Percentiles rank a stretch among this genome's conserved stretches.
Conservation (phyloP, 1,140 invertebrate species). For the Proales similis region DNA sequence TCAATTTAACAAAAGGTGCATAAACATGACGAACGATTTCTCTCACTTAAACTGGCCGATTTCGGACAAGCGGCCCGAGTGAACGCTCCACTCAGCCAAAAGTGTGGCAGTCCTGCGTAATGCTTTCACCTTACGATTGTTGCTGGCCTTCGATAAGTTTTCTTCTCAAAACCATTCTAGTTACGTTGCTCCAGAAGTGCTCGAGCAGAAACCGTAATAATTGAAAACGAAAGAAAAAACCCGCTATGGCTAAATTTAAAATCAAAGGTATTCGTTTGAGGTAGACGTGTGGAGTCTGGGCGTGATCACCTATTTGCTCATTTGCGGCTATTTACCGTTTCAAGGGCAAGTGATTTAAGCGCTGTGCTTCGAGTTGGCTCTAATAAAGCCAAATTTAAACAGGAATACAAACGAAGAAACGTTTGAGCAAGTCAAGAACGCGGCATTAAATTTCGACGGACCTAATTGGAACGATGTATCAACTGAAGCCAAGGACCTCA, state of each 20-base stretch:
- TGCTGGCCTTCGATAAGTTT: slow-evolving; percentile 42
- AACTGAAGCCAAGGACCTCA: background rate
- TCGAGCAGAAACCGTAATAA: slow-evolving; percentile 38
- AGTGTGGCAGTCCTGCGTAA: slow-evolving; percentile 38
- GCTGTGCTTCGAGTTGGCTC: slow-evolving; percentile 4
- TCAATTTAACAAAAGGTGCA: background rate
- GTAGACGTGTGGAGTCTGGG: slow-evolving; percentile 43
- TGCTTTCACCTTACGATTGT: slow-evolving; percentile 40
- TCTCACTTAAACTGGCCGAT: slow-evolving; percentile 54
- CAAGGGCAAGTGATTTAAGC: slow-evolving; percentile 38
- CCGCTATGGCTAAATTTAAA: background rate
- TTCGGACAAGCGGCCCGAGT: slow-evolving; percentile 49
- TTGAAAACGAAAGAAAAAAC: slow-evolving; percentile 40
- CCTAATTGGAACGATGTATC: slow-evolving; percentile 9
- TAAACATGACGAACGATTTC: slow-evolving; percentile 40
- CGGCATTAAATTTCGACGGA: background rate
- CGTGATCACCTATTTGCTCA: slow-evolving; percentile 40
- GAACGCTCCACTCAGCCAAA: background rate
- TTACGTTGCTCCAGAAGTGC: slow-evolving; percentile 21
- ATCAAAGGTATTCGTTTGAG: slow-evolving; percentile 41
- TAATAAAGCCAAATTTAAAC: background rate
- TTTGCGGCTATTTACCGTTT: slow-evolving; percentile 43
- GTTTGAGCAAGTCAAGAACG: background rate
- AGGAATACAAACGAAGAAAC: slow-evolving; percentile 28
- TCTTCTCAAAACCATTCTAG: slow-evolving; percentile 15